A percentile compares a stretch with the other conserved stretches of the same genome.
Evolutionary conservation across 2,888 invertebrate species (phyloP).

Genomic region (Julus scanicus): DNA sequence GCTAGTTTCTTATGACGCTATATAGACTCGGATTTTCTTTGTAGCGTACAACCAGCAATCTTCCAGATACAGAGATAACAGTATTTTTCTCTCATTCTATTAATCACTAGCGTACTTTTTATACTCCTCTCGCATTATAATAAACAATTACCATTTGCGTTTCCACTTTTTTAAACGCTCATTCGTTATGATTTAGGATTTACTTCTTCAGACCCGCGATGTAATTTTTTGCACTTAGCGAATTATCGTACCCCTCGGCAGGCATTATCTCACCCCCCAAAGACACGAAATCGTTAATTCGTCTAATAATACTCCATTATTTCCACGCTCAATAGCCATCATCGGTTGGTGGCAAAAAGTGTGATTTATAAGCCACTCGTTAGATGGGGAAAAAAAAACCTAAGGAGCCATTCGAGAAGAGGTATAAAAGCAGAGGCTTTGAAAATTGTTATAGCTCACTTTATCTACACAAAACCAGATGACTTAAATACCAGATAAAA

Average conservation of each 20-base stretch:
- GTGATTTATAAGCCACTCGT: slow-evolving; percentile 47
- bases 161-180: slow-evolving; percentile 34
- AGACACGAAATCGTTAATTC: slow-evolving; percentile 45
- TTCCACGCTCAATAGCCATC: slow-evolving; percentile 43
- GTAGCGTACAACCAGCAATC: background rate
- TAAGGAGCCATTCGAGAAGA: background rate
- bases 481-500: slow-evolving; percentile 52
- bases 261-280: slow-evolving; percentile 40
- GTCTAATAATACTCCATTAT: slow-evolving; percentile 43
- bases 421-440: slow-evolving; percentile 44
- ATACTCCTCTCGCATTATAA: background rate
- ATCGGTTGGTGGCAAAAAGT: slow-evolving; percentile 40
- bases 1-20: background rate
- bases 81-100: background rate
- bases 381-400: background rate
- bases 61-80: background rate
- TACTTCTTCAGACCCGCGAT: background rate
- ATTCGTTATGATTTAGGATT: slow-evolving; percentile 43
- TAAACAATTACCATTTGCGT: slow-evolving; percentile 45
- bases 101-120: slow-evolving; percentile 2
- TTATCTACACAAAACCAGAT: slow-evolving; percentile 51
- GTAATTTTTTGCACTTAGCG: slow-evolving; percentile 42
- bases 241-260: background rate
- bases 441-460: slow-evolving; percentile 50
- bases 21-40: background rate